Evolutionary conservation across 2,113 vertebrate species (phyloP).

Genomic region (Scopus umbretta): DNA sequence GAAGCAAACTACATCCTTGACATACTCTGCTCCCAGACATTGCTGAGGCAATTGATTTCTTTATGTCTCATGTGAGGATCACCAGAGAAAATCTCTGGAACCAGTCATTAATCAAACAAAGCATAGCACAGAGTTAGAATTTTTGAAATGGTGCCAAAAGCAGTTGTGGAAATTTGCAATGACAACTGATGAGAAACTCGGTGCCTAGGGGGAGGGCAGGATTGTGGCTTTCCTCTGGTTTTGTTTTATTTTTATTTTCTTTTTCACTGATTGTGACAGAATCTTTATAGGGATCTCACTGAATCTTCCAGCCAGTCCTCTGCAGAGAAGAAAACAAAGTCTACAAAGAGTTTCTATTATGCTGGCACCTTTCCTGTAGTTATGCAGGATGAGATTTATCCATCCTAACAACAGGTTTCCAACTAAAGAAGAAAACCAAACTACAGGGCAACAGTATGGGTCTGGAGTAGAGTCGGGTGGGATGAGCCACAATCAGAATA

Average conservation of each 20-base stretch:
- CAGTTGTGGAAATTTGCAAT: neutral
- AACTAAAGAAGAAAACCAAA: neutral
- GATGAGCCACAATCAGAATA: neutral
- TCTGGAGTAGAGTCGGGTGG: neutral
- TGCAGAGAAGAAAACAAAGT: neutral
- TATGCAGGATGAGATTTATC: neutral
- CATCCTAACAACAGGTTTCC: neutral
- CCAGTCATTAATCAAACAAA: conserved; percentile 39
- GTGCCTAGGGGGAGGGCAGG: neutral
- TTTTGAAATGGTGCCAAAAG: conserved; percentile 19
- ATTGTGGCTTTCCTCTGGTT: neutral
- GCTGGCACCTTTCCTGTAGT: neutral
- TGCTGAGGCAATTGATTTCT: neutral
- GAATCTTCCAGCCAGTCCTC: neutral
- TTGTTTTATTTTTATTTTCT: neutral
- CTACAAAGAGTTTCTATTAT: neutral
- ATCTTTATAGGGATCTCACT: neutral
- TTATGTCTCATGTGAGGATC: conserved; percentile 14
- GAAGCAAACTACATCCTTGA: neutral
- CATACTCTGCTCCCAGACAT: neutral
- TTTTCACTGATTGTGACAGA: neutral
- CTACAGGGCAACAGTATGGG: neutral
- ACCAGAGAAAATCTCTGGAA: conserved; percentile 25
- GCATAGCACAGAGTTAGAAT: neutral
- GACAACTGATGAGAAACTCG: conserved; percentile 1